Evolutionary conservation across 2,113 vertebrate species (phyloP).

Genomic region (Gnathonemus longibarbis): DNA sequence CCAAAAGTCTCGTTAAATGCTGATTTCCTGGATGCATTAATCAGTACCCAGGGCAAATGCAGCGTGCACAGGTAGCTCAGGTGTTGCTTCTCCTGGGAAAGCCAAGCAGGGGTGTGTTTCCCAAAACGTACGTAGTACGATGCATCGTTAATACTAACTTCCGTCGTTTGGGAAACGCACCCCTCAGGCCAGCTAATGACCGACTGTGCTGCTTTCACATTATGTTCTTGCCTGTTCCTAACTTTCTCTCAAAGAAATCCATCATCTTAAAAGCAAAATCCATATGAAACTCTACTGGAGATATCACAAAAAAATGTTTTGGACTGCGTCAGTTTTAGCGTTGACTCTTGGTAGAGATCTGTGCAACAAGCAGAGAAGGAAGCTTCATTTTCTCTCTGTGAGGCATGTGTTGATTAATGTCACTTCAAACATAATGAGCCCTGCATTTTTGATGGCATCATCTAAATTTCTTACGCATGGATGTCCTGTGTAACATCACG

Average conservation of each 20-base stretch:
- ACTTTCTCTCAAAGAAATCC: neutral
- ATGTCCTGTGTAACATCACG: neutral
- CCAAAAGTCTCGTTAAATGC: neutral
- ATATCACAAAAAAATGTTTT: neutral
- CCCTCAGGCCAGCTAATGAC: neutral
- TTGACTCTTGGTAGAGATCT: neutral
- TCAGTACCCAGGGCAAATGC: slow-evolving; percentile 8
- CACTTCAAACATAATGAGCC: neutral
- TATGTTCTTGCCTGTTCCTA: neutral
- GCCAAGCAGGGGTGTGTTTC: too few relatives aligned
- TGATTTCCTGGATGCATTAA: slow-evolving; percentile 16
- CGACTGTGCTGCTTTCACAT: neutral
- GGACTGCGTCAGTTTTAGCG: neutral
- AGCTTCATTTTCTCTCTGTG: neutral
- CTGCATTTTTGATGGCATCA: neutral
- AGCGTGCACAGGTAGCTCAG: neutral
- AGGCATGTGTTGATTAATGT: neutral
- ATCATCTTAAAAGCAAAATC: neutral
- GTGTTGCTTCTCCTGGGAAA: neutral
- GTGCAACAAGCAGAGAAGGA: neutral
- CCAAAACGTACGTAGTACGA: too few relatives aligned
- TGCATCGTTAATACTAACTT: too few relatives aligned
- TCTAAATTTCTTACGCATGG: neutral
- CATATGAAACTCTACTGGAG: neutral
- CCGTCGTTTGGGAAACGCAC: too few relatives aligned